A percentile compares a stretch with the other conserved stretches of the same genome.
Conservation (phyloP, 2,888 invertebrate genomes). For the Cataglyphis livida region DNA sequence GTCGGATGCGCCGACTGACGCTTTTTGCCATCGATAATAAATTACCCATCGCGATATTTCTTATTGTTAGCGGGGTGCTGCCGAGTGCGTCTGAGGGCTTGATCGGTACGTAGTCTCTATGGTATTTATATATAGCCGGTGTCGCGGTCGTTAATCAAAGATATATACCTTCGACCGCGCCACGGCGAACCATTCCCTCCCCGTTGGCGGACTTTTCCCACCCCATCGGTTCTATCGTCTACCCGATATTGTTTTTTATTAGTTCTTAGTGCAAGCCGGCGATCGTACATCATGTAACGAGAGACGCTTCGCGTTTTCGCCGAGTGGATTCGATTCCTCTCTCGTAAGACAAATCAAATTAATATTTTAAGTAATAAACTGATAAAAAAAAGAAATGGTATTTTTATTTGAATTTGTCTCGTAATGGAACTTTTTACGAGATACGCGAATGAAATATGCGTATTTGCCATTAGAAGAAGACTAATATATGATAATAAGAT, state of each 20-base stretch:
- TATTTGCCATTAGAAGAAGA: conserved; percentile 6
- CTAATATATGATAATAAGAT: conserved; percentile 22
- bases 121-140: conserved; percentile 74
- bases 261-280: neutral
- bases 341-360: neutral
- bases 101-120: conserved; percentile 79
- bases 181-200: conserved; percentile 57
- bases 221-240: conserved; percentile 14
- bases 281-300: neutral
- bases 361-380: neutral
- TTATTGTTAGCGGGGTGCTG: conserved; percentile 82
- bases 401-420: neutral
- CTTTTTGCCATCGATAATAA: conserved; percentile 84
- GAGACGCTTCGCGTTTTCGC: neutral
- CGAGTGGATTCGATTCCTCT: neutral
- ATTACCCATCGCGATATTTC: conserved; percentile 84
- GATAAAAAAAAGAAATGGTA: neutral
- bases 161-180: conserved; percentile 67
- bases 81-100: conserved; percentile 83
- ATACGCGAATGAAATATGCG: neutral
- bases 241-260: conserved; percentile 26
- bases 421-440: neutral
- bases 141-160: conserved; percentile 82
- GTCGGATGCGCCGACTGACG: conserved; percentile 69
- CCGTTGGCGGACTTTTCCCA: conserved; percentile 50